Base-by-base conservation (phyloP, 1,140 invertebrate genomes). In the Drosophila ananassae region DNA sequence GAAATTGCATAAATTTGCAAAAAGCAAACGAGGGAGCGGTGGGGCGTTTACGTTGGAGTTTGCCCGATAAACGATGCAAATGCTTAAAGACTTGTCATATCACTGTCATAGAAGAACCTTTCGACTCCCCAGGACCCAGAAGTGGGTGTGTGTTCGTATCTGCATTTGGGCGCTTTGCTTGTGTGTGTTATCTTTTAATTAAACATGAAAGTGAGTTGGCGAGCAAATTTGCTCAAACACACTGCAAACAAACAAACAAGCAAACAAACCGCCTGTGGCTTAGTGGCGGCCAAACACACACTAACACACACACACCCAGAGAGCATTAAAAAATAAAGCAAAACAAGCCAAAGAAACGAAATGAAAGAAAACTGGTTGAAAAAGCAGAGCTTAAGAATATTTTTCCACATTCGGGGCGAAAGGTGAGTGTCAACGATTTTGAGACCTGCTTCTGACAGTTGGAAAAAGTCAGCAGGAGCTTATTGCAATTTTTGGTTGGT, bases 151-250 rank as follows among this genome's bases (percentile, higher is more conserved):
- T 59, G 5, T 32, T 9, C 7, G 17, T 54, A 28, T 46, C 54
- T 59, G 48, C 53, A 17, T 52, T 39, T 69, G 46, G 53, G 25
- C 37, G 30, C 39, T 13, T 58, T 30, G 30, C 39, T 13, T 58
- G 60, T 68, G 47, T 77, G 74, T 85, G 81, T 85, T 87, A 87
- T 87, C 82, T 87, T 87, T 87, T 87, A 87, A 87, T 87, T 87
- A 87, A 87, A 87, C 78, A 87, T 87, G 83, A 89, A 89, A 79
- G 83, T 79, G 79, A 82, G 79, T 83, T 80, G 63, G 67, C 55
- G 59, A 80, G 63, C 67, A 76, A 69, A 76, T 79, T 83, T 76
- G 41, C 73, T 48, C 60, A 81, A 58, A 66, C 74, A 77, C 58
- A 72, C 73, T 58, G 39, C 60, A 75, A 56, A 56, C 72, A 62